These are phyloP conservation scores for Nemoura dubitans DNA, from an alignment of 2,888 invertebrate genomes.

Conservation along the genomic window DNA sequence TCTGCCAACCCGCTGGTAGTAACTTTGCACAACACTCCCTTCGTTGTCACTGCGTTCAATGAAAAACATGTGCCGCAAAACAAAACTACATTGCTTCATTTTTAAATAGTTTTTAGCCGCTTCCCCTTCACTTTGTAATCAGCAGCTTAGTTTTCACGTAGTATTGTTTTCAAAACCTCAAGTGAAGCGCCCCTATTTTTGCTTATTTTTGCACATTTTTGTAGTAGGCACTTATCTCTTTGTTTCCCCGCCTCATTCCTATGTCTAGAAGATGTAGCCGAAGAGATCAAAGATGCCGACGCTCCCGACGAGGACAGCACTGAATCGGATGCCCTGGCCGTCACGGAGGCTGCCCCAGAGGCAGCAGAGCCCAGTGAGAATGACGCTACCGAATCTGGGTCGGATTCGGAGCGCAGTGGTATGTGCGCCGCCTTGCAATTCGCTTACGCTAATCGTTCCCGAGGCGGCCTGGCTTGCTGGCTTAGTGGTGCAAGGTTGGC, in stretches of 20 bases:
- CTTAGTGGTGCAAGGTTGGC: no score
- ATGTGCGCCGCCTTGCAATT: neutral
- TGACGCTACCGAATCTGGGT: neutral
- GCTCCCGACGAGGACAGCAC: neutral
- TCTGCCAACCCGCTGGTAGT: no score
- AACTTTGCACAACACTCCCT: no score
- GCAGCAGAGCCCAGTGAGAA: neutral
- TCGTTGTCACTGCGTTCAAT: no score
- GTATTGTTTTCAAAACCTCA: no score
- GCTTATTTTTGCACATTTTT: neutral
- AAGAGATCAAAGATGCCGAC: neutral
- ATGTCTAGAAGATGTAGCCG: neutral
- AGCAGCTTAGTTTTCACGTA: no score
- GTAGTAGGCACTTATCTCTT: neutral
- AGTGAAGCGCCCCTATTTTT: neutral
- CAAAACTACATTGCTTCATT: no score
- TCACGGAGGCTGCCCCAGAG: neutral
- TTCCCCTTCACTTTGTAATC: no score
- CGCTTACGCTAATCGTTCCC: neutral
- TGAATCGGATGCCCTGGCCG: neutral
- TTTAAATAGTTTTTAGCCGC: no score
- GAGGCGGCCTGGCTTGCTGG: neutral
- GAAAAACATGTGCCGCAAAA: no score
- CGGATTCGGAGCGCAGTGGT: constrained; percentile 16
- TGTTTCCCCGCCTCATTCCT: neutral